Conservation (phyloP, 2,113 vertebrate genomes). For the Fregetta grallaria region DNA sequence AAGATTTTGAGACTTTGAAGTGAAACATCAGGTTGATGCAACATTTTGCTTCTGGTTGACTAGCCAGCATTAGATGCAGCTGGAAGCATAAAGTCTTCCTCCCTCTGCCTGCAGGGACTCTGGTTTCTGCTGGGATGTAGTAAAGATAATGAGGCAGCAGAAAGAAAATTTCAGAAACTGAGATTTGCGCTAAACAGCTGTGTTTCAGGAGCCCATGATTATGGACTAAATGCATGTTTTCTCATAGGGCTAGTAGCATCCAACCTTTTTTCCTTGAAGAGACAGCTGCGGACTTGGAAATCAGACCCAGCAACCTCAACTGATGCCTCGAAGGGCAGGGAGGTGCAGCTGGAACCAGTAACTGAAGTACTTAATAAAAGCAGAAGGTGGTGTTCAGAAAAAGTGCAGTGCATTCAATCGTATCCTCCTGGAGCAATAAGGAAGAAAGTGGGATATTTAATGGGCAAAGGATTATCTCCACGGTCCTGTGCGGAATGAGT, state of each 20-base stretch:
- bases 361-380: background rate
- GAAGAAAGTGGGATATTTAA: background rate
- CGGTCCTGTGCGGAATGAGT: background rate
- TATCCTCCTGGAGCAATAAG: background rate
- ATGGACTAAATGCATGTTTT: background rate
- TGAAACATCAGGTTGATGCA: conserved; percentile 16
- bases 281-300: background rate
- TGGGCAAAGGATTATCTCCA: background rate
- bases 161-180: conserved; percentile 31
- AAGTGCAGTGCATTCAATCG: background rate
- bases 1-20: conserved; percentile 8
- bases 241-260: background rate
- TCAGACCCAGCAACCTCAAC: background rate
- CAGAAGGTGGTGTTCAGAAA: background rate
- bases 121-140: conserved; percentile 22
- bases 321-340: background rate
- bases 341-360: background rate
- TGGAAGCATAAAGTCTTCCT: conserved; percentile 27
- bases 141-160: conserved; percentile 43
- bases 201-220: background rate
- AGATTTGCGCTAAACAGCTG: conserved; percentile 11
- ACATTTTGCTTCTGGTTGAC: conserved; percentile 28
- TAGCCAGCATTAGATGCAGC: conserved; percentile 18
- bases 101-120: background rate
- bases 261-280: background rate